Evolutionary conservation across 2,888 invertebrate genomes (phyloP), one percentile per base, ranked within the genome.

Genomic region (Apocheima hispidaria): DNA sequence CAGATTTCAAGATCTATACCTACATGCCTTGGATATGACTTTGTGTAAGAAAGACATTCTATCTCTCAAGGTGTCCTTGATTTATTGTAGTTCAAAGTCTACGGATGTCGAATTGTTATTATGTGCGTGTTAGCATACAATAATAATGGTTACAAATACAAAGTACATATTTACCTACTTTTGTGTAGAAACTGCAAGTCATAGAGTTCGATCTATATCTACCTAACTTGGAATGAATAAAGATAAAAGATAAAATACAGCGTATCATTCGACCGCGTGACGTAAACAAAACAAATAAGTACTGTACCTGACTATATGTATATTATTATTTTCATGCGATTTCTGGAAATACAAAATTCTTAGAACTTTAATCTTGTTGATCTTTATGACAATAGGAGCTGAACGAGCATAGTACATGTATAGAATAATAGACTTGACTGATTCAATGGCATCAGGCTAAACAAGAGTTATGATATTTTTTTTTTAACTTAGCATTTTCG

Each of bases 241-340:
- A 51, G 14, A 46, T n/a, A n/a, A n/a, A 55, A 52, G 55, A 63
- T 55, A 63, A 55, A n/a, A 44, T 54, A 28, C 46, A 33, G 12
- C 30, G 46, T 33, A 46, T 46, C 46, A 46, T 35, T 43, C 35
- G 41, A 16, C 26, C 30, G 20, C 46, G 46, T 46, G 46, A 46
- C 60, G 56, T 58, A 57, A 30, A 51, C 59, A 20, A 46, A 14
- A 16, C 48, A 23, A 56, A 65, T 60, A 49, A 58, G 28, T 44
- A 55, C 51, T 33, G 30, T 46, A 14, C 12, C 30, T 18, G 50
- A 38, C 14, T 40, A 35, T 30, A 3, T 30, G 28, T 18, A 20
- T 18, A 18, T 20, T 20, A 12, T 30, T 30, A 20, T 28, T 44
- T 16, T 28, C 26, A 16, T 26, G 44, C n/a, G 9, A 23, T 9